These are phyloP conservation scores for Conops quadrifasciatus DNA, from an alignment of 2,888 invertebrate species.

Conservation along the genomic window DNA sequence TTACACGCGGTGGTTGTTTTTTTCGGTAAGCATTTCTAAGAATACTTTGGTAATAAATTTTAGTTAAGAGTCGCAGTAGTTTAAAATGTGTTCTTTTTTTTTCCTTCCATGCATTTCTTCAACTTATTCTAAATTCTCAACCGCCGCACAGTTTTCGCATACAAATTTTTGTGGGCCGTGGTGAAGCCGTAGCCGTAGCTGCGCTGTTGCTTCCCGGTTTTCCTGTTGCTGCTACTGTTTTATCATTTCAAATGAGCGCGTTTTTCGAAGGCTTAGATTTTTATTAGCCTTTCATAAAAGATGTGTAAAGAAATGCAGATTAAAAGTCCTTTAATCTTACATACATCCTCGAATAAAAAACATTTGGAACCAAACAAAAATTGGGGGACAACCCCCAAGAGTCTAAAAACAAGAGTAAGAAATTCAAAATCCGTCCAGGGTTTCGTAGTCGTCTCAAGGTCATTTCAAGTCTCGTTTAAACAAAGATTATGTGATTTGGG, in stretches of 20 bases:
- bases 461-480: no score
- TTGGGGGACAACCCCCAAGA: no score
- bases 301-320: neutral
- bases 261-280: slow-evolving; percentile 37
- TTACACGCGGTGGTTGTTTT: slow-evolving; percentile 7
- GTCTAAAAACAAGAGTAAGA: no score
- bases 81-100: neutral
- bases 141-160: neutral
- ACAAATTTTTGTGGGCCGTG: neutral
- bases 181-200: no score
- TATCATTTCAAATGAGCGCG: slow-evolving; percentile 19
- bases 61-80: slow-evolving; percentile 11
- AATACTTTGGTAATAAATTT: slow-evolving; percentile 33
- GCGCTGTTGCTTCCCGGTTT: neutral
- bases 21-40: slow-evolving; percentile 26
- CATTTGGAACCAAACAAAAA: no score
- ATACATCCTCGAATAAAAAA: no score
- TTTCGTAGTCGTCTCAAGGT: no score
- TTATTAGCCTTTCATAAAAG: slow-evolving; percentile 35
- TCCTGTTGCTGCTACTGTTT: neutral
- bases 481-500: no score
- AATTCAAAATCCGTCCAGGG: no score
- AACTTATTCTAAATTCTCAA: slow-evolving; percentile 10
- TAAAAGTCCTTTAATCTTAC: no score
- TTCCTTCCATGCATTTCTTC: neutral